These are phyloP conservation scores for Phainopepla nitens DNA, from an alignment of 2,113 vertebrate genomes.

Conservation along the genomic window DNA sequence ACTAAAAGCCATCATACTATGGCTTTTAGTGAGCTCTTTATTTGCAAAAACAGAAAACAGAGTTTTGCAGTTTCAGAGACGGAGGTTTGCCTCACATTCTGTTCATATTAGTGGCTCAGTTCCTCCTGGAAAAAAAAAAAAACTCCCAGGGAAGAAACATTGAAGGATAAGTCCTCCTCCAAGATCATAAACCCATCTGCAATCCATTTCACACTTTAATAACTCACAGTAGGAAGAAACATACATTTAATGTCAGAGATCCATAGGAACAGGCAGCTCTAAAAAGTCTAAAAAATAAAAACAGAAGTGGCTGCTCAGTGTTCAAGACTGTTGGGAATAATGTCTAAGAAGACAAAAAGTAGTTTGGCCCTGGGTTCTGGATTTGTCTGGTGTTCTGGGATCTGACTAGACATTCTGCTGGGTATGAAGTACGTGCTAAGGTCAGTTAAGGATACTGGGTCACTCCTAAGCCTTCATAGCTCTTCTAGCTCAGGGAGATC, in stretches of 20 bases:
- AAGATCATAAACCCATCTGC: neutral
- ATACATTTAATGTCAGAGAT: neutral
- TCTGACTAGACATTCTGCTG: neutral
- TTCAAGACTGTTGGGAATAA: neutral
- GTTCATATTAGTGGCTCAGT: neutral
- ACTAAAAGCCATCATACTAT: too few relatives aligned
- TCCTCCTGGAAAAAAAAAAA: neutral
- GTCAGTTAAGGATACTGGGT: constrained; percentile 16
- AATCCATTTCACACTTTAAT: neutral
- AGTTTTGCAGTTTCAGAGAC: neutral
- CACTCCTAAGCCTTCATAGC: neutral
- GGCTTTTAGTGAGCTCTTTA: neutral
- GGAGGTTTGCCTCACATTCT: neutral
- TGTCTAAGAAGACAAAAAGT: neutral
- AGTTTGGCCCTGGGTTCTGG: neutral
- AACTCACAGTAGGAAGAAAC: neutral
- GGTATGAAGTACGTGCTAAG: neutral
- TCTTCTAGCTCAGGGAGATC: neutral
- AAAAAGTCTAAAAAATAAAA: neutral
- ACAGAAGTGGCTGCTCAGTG: neutral
- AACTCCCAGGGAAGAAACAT: neutral
- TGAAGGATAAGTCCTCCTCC: neutral
- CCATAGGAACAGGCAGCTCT: neutral
- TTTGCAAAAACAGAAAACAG: neutral
- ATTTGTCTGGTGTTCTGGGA: neutral